These are phyloP conservation scores for Natator depressus DNA, from an alignment of 2,113 vertebrate species.

Conservation along the genomic window DNA sequence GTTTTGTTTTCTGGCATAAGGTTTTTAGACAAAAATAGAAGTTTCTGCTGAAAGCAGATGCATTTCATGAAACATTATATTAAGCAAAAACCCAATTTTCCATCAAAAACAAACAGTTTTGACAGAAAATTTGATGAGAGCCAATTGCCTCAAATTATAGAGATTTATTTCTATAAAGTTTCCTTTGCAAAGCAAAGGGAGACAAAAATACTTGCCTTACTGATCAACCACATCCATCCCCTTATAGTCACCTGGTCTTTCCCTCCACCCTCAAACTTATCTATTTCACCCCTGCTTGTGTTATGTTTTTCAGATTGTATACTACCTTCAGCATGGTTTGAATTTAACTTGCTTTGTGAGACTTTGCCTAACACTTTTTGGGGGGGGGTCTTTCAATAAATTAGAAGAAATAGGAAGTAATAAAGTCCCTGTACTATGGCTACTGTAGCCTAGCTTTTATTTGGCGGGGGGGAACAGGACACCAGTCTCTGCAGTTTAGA, in stretches of 20 bases:
- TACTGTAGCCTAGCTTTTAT: not conserved
- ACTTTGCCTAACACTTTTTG: not conserved
- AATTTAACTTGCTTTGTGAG: not conserved
- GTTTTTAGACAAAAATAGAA: not conserved
- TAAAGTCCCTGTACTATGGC: not conserved
- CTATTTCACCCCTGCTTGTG: not conserved
- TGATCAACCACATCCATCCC: no score
- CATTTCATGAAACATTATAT: not conserved
- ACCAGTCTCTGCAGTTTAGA: not conserved
- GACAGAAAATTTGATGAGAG: not conserved
- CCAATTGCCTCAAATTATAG: not conserved
- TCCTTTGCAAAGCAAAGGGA: no score
- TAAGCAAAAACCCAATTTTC: not conserved
- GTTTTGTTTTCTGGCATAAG: not conserved
- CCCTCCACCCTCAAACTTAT: not conserved
- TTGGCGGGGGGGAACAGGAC: no score
- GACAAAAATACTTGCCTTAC: no score
- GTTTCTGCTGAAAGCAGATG: not conserved
- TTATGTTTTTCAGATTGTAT: not conserved
- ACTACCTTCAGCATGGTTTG: not conserved
- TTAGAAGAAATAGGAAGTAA: not conserved
- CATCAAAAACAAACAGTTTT: not conserved
- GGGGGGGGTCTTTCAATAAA: not conserved
- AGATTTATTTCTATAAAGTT: not conserved
- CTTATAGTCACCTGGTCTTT: not conserved